Evolutionary conservation across 1,140 invertebrate species (phyloP).

Genomic region (Adoxophyes honmai): DNA sequence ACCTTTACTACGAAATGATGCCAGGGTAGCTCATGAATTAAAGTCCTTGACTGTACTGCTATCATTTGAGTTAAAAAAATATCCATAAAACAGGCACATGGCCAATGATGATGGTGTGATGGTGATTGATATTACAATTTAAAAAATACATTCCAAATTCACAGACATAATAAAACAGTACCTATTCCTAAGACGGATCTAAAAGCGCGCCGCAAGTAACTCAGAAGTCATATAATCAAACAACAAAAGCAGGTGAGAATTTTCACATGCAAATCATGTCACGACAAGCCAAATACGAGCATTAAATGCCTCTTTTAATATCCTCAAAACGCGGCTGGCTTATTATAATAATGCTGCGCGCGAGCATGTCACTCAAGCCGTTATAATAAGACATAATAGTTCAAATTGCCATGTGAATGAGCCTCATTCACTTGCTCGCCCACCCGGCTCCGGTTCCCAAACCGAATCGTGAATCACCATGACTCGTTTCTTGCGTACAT

Average conservation of each 20-base stretch:
- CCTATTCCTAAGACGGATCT: no score
- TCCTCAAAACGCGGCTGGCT: background rate
- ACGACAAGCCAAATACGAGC: background rate
- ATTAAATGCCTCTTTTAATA: constrained; percentile 10
- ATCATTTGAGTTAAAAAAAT: no score
- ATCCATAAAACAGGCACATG: no score
- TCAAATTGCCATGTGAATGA: constrained; percentile 44
- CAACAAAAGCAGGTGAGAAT: constrained; percentile 10
- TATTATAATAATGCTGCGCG: background rate
- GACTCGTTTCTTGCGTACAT: constrained; percentile 24
- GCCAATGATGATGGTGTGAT: no score
- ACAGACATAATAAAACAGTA: no score
- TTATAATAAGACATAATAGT: constrained; percentile 33
- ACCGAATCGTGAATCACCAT: constrained; percentile 28
- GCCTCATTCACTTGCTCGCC: constrained; percentile 41
- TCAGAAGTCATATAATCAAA: no score
- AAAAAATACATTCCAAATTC: no score
- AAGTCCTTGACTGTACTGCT: no score
- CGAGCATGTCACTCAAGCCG: constrained; percentile 40
- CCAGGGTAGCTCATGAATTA: no score
- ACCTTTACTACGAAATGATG: no score
- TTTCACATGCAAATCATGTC: background rate
- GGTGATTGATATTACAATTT: no score
- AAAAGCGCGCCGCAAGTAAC: no score
- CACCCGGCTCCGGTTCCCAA: constrained; percentile 33